Conservation (phyloP, 2,888 invertebrate species). For the Cheilosia vernalis region DNA sequence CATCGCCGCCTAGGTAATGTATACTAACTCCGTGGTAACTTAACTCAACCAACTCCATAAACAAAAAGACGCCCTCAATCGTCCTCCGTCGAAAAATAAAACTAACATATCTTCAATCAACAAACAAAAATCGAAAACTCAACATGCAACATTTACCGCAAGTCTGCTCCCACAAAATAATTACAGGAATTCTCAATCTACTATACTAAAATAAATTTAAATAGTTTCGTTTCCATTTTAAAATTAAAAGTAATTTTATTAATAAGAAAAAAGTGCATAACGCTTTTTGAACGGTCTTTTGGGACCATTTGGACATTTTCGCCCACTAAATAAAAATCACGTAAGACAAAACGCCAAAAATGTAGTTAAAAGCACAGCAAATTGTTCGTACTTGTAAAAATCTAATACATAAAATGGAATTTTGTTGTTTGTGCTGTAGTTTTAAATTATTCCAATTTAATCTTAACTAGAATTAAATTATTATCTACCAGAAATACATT, state of each 20-base stretch:
- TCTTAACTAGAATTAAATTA: constrained; percentile 10
- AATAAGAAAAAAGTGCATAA: constrained; percentile 36
- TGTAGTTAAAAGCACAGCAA: constrained; percentile 16
- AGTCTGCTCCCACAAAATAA: constrained; percentile 9
- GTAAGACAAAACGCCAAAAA: constrained; percentile 79
- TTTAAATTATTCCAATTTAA: constrained; percentile 5
- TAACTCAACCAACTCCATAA: constrained; percentile 65
- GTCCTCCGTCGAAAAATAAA: constrained; percentile 59
- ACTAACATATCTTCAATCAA: constrained; percentile 81
- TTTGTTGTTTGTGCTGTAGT: constrained; percentile 46
- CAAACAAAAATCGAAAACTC: constrained; percentile 76
- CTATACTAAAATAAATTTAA: constrained; percentile 45
- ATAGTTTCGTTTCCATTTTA: constrained; percentile 22
- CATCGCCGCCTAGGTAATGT: constrained; percentile 78
- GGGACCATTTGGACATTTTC: constrained; percentile 68
- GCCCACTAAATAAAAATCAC: constrained; percentile 53
- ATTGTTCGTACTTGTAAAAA: background rate
- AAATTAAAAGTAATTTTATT: constrained; percentile 8
- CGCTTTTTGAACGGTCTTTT: constrained; percentile 61
- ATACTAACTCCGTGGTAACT: constrained; percentile 27
- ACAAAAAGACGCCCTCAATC: constrained; percentile 66
- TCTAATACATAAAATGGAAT: background rate
- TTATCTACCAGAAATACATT: constrained; percentile 8
- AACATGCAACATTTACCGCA: constrained; percentile 70
- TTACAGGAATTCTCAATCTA: constrained; percentile 51